Base-by-base conservation (phyloP, 2,888 invertebrate genomes). In the Strigamia crassipes region DNA sequence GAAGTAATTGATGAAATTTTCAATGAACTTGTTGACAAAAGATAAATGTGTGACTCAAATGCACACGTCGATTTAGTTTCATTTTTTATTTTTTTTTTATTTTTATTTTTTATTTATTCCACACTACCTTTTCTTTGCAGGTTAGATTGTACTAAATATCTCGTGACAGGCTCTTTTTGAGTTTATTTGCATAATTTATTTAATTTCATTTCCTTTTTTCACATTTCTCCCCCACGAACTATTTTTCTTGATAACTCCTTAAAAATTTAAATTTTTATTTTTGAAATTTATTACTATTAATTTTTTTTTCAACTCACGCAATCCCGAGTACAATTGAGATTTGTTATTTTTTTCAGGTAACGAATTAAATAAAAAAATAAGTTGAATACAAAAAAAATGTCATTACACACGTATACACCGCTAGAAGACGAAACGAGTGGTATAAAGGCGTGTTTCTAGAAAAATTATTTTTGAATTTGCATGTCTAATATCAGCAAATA, bases 1-100 rank as follows among this genome's bases (percentile, higher is more conserved):
- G 13, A 73, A 73, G 73, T 73, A 73, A 73, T 73, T 73, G 73
- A 73, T 31, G 31, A 73, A 73, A 73, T 73, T 73, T 73, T 73
- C 27, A 73, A 73, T 73, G 73, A 73, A 73, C 27, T 73, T 27
- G 27, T 31, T 73, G 27, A 73, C 73, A 73, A 73, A 73, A 73
- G 73, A 73, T 31, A 23, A 66, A 66, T 18, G 73, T 73, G 73
- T 27, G 73, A 73, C 73, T 73, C 73, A 73, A 66, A 66, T 12
- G 23, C 21, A 21, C 23, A 21, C 31, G 73, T 27, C 73, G 9
- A 13, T 73, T 31, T 31, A 4, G 1, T 73, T 31, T 31, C 31
- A 1, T 73, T 31, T 27, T 51, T 51, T 12, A 51, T 51, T 13
- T 51, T 18, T 3, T 51, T 51, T 1, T 27, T 2, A 31, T 31